Evolutionary conservation across 2,888 invertebrate genomes (phyloP).

Genomic region (Noctuana brunneofusca): DNA sequence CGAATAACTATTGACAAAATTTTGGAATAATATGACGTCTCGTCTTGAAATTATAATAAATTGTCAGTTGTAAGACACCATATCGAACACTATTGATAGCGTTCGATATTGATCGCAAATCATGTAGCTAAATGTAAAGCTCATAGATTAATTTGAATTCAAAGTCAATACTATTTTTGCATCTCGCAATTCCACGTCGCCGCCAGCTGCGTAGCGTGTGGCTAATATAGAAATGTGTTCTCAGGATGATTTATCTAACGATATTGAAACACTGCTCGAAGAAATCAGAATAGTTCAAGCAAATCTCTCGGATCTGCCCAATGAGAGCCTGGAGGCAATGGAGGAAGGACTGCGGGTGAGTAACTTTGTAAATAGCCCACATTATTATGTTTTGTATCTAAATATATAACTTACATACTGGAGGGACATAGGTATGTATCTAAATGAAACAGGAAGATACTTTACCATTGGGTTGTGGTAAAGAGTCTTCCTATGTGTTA

Average conservation of each 20-base stretch:
- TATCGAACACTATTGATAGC: neutral
- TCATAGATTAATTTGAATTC: conserved; percentile 11
- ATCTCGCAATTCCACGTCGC: conserved; percentile 38
- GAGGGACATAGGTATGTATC: neutral
- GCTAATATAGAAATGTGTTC: conserved; percentile 76
- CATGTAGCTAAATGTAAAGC: conserved; percentile 4
- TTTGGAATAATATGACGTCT: neutral
- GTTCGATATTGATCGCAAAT: neutral
- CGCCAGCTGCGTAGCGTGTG: conserved; percentile 43
- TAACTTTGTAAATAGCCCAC: conserved; percentile 54
- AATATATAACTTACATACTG: conserved; percentile 24
- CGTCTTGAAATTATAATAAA: too few species aligned
- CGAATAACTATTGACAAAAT: neutral
- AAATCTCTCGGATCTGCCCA: conserved; percentile 86
- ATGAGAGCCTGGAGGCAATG: conserved; percentile 88
- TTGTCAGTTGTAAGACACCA: neutral
- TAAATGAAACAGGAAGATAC: neutral
- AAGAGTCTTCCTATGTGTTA: too few species aligned
- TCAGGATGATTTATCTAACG: conserved; percentile 85
- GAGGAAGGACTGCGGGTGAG: conserved; percentile 88
- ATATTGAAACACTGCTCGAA: conserved; percentile 87
- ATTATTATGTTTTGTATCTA: conserved; percentile 39
- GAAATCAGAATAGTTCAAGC: conserved; percentile 87
- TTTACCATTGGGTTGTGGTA: conserved; percentile 41
- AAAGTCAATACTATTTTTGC: conserved; percentile 29